Evolutionary conservation across 2,888 invertebrate species (phyloP).

Genomic region (Diplolepis rosae): DNA sequence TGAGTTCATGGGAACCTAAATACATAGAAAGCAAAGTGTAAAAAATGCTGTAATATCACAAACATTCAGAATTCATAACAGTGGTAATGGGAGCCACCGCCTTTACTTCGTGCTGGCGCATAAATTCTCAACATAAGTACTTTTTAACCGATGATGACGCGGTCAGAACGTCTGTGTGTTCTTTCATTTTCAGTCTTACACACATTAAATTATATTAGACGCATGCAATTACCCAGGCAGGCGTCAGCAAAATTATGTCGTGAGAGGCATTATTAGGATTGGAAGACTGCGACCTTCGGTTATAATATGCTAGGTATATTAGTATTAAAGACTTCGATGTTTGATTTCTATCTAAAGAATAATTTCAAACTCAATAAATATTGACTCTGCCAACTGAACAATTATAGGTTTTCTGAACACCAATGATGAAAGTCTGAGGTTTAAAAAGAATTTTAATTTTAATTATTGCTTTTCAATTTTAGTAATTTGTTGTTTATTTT

Average conservation of each 20-base stretch:
- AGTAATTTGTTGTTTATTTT: too few species aligned
- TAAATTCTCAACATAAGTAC: background rate
- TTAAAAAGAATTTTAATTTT: background rate
- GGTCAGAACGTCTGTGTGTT: constrained; percentile 29
- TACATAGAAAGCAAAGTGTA: background rate
- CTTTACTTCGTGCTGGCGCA: constrained; percentile 21
- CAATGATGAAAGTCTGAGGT: background rate
- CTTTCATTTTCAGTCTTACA: constrained; percentile 34
- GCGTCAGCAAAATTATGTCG: constrained; percentile 31
- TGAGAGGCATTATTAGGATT: constrained; percentile 11
- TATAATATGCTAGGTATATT: background rate
- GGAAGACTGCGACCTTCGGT: background rate
- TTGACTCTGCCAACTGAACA: background rate
- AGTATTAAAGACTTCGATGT: background rate
- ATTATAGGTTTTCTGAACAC: background rate
- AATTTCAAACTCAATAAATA: background rate
- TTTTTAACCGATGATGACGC: constrained; percentile 42
- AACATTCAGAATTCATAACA: background rate
- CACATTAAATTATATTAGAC: constrained; percentile 50
- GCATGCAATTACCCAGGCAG: constrained; percentile 39
- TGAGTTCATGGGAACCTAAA: too few species aligned
- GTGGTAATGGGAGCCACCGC: constrained; percentile 12
- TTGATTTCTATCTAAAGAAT: background rate
- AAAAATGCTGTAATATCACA: background rate
- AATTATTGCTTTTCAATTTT: too few species aligned